phyloP scores from a whole-genome alignment of 2,888 invertebrate genomes.

The Drosophila rubida region DNA sequence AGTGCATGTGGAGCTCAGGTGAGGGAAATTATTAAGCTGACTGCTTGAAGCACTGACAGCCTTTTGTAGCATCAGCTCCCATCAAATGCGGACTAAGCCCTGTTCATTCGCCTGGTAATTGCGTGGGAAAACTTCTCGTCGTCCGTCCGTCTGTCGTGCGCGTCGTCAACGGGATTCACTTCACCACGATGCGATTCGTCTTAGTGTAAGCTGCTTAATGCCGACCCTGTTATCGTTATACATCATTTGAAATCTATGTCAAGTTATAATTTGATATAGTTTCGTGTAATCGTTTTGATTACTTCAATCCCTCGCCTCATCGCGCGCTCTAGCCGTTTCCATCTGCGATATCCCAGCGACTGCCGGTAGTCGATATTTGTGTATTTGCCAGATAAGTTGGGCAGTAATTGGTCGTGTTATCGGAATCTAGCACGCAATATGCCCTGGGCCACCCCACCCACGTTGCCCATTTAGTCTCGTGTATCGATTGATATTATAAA shows the following conservation, averaged over 20 bases:
- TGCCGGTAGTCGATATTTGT: neutral
- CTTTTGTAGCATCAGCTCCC: conserved; percentile 10
- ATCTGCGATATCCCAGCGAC: neutral
- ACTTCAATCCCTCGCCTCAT: neutral
- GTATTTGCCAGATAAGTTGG: conserved; percentile 1
- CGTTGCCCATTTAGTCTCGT: neutral
- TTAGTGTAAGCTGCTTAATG: conserved; percentile 1
- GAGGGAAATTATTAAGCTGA: conserved; percentile 15
- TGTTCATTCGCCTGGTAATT: conserved; percentile 13
- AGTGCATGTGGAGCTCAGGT: conserved; percentile 10
- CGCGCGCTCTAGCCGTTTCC: neutral
- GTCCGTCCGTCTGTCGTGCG: neutral
- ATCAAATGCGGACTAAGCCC: conserved; percentile 8
- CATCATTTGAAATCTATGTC: conserved; percentile 1
- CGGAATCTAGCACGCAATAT: conserved; percentile 16
- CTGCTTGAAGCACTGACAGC: conserved; percentile 8
- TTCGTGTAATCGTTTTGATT: conserved; percentile 7
- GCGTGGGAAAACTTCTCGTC: conserved; percentile 10
- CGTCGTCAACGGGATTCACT: neutral
- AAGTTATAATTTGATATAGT: conserved; percentile 3
- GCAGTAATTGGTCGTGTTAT: conserved; percentile 15
- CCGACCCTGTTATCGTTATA: neutral
- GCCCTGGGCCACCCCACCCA: neutral
- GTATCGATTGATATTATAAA: conserved; percentile 17
- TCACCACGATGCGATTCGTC: neutral